Conservation (phyloP, 1,140 invertebrate species). For the Drosophila gunungcola region DNA sequence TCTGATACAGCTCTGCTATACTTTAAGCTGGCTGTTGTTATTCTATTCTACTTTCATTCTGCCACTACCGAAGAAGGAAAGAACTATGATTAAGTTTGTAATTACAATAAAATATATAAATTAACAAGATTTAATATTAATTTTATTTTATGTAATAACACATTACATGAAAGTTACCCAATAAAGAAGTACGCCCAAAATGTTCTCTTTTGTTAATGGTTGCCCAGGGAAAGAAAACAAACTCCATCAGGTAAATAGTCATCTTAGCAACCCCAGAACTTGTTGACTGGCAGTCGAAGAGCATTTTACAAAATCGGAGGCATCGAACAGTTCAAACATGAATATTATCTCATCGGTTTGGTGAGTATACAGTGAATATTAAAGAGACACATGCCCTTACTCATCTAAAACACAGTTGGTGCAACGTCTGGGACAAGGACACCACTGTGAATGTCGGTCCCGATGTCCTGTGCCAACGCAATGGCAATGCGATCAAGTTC, state of each 20-base stretch:
- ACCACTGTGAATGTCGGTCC: conserved; percentile 63
- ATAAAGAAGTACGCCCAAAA: background rate
- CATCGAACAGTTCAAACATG: conserved; percentile 38
- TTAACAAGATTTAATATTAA: no score
- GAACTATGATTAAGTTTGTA: no score
- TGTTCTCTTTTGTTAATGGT: background rate
- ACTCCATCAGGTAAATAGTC: background rate
- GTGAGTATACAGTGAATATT: conserved; percentile 12
- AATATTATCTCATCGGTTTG: conserved; percentile 62
- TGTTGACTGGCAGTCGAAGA: conserved; percentile 12
- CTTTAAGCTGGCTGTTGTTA: no score
- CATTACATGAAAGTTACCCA: background rate
- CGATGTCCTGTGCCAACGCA: conserved; percentile 58
- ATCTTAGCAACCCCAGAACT: conserved; percentile 47
- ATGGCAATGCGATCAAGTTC: conserved; percentile 62
- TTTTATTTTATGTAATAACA: no score
- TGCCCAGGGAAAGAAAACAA: conserved; percentile 18
- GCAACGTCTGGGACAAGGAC: conserved; percentile 43
- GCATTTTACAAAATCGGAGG: background rate
- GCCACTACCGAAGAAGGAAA: no score
- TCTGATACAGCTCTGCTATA: background rate
- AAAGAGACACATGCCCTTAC: no score
- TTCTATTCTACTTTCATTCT: background rate
- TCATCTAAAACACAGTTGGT: conserved; percentile 39
- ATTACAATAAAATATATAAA: no score